These are phyloP conservation scores for Hypomecis punctinalis DNA, from an alignment of 2,888 invertebrate genomes.

Conservation along the genomic window DNA sequence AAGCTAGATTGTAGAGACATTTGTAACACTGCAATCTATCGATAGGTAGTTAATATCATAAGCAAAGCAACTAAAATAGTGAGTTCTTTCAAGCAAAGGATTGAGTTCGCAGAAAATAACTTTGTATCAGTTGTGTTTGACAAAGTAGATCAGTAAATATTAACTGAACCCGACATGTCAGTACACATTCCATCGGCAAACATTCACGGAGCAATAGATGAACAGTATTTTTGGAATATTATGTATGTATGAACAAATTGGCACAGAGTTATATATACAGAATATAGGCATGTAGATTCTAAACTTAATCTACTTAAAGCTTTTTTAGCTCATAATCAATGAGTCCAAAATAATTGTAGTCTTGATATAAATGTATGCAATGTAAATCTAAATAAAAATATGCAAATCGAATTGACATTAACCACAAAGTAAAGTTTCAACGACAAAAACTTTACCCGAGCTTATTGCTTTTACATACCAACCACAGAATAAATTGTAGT, in stretches of 20 bases:
- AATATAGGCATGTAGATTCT: too few relatives aligned
- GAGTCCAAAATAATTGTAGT: too few relatives aligned
- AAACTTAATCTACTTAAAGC: too few relatives aligned
- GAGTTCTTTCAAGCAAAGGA: background rate
- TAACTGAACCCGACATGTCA: slow-evolving; percentile 6
- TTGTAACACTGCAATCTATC: background rate
- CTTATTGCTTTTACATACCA: background rate
- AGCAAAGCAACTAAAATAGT: background rate
- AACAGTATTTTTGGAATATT: background rate
- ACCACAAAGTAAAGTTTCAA: slow-evolving; percentile 22
- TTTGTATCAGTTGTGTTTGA: slow-evolving; percentile 6
- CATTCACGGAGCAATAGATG: background rate
- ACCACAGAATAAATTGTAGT: background rate
- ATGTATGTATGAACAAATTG: background rate
- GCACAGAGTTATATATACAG: too few relatives aligned
- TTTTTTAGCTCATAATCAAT: too few relatives aligned
- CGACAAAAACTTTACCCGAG: slow-evolving; percentile 1
- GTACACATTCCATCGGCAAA: slow-evolving; percentile 3
- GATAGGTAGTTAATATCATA: background rate
- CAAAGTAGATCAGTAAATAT: slow-evolving; percentile 18
- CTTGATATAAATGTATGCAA: too few relatives aligned
- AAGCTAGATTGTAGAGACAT: background rate
- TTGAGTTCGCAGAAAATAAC: slow-evolving; percentile 1
- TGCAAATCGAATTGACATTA: slow-evolving; percentile 56
- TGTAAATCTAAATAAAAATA: too few relatives aligned